phyloP scores from a whole-genome alignment of 2,797 vertebrate species.

The Hoplostethus atlanticus region DNA sequence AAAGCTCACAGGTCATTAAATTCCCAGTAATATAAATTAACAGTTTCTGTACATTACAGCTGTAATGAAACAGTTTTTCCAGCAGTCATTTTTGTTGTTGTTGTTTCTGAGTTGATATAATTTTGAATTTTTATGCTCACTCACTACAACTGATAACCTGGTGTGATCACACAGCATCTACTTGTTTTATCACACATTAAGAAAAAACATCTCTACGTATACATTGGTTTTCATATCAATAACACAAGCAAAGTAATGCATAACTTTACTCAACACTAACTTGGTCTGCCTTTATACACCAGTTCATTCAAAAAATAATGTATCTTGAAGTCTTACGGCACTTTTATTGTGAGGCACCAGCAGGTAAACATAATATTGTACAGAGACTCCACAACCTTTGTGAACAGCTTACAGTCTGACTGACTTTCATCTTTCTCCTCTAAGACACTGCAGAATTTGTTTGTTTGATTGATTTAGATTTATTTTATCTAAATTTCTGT shows the following conservation, averaged over 20 bases:
- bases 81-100: conserved; percentile 8
- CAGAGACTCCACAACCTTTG: conserved; percentile 26
- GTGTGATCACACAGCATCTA: conserved; percentile 1
- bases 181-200: background rate
- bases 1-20: conserved; percentile 22
- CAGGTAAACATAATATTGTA: conserved; percentile 71
- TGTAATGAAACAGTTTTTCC: conserved; percentile 15
- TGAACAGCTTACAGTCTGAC: conserved; percentile 27
- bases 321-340: conserved; percentile 51
- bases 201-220: conserved; percentile 3
- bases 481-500: background rate
- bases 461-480: background rate
- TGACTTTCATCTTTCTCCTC: conserved; percentile 13
- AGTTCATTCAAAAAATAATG: conserved; percentile 50
- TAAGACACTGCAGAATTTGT: conserved; percentile 12
- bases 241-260: conserved; percentile 29
- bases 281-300: conserved; percentile 3
- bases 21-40: conserved; percentile 30
- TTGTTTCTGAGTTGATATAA: background rate
- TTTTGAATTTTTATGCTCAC: background rate
- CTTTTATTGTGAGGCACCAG: conserved; percentile 72
- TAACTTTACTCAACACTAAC: conserved; percentile 33
- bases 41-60: background rate
- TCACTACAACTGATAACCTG: conserved; percentile 4
- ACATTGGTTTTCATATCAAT: conserved; percentile 2